Evolutionary conservation across 1,140 invertebrate genomes (phyloP), one percentile per base, ranked within the genome.

Genomic region (Coenobita brevimanus): DNA sequence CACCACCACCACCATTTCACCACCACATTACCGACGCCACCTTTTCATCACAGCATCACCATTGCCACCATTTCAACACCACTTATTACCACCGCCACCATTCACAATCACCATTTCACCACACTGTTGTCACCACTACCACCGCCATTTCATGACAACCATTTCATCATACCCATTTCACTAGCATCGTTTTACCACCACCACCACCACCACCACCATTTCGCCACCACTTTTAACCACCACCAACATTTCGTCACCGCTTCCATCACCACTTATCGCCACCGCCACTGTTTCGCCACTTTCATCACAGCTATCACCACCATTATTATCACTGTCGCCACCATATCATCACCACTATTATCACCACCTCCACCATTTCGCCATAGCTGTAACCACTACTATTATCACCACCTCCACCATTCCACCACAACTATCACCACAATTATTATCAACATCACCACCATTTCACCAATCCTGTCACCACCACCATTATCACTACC

Each of bases 291-390:
- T 33, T 30, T 30, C 24, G 13, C 10, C 46, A 50, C 17, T 17
- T 17, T 17, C 17, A 50, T 50, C 46, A 50, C 46, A 6, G 17
- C 46, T 17, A 50, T 8, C 17, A 50, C n/a, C 17, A 79, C 43
- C 36, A 82, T 50, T 8, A 82, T 33, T 41, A 82, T 43, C n/a
- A 82, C 46, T n/a, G 50, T 36, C 43, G n/a, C 54, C 46, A 64
- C 33, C 13, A 30, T 62, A 24, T 43, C 36, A 21, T 57, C 76
- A 15, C 30, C 21, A 50, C 36, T 27, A 15, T n/a, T n/a, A 30
- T 46, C 50, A 79, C 76, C 54, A 36, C 69, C 17, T 54, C 43
- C n/a, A 50, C 50, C 6, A 50, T 17, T 50, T 17, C 27, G 27
- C 57, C 30, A 38, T 79, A 24, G n/a, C 24, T 33, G 17, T 67